phyloP scores from a whole-genome alignment of 30 jellyfish, hydroid and myxozoan genomes.

The Aurelia sp. region DNA sequence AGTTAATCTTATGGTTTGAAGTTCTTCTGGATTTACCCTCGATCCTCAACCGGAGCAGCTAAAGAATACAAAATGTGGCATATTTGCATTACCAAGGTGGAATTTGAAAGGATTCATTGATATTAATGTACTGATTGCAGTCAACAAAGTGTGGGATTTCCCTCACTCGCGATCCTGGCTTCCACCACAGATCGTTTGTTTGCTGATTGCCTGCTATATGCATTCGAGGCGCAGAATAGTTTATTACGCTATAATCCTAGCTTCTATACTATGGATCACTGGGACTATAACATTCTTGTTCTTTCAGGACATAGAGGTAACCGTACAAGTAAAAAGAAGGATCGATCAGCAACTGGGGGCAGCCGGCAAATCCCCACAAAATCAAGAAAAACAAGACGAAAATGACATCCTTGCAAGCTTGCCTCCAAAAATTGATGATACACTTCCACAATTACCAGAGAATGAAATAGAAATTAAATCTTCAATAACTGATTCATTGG shows the following conservation, averaged over 20 bases:
- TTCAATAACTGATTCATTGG: too few relatives aligned
- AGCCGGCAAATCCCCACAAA: not conserved
- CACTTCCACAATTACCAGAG: too few relatives aligned
- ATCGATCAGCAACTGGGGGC: conserved; percentile 50
- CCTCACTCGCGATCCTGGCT: too few relatives aligned
- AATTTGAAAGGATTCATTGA: too few relatives aligned
- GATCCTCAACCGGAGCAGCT: too few relatives aligned
- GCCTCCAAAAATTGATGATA: conserved; percentile 1
- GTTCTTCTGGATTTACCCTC: not conserved
- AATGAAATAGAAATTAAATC: too few relatives aligned
- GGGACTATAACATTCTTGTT: conserved; percentile 92
- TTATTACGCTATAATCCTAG: conserved; percentile 87
- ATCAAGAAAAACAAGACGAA: conserved; percentile 47
- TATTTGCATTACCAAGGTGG: too few relatives aligned
- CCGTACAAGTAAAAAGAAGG: conserved; percentile 92
- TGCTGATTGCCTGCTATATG: conserved; percentile 40
- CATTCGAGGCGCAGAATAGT: conserved; percentile 81
- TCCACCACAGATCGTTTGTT: too few relatives aligned
- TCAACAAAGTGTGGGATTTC: too few relatives aligned
- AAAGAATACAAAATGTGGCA: too few relatives aligned
- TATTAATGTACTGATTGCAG: not conserved
- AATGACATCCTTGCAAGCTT: not conserved
- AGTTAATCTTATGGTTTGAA: not conserved
- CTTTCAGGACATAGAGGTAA: conserved; percentile 96
- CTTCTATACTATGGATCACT: conserved; percentile 90